Base-by-base conservation (phyloP, 2,888 invertebrate genomes). In the Ctena decussata region DNA sequence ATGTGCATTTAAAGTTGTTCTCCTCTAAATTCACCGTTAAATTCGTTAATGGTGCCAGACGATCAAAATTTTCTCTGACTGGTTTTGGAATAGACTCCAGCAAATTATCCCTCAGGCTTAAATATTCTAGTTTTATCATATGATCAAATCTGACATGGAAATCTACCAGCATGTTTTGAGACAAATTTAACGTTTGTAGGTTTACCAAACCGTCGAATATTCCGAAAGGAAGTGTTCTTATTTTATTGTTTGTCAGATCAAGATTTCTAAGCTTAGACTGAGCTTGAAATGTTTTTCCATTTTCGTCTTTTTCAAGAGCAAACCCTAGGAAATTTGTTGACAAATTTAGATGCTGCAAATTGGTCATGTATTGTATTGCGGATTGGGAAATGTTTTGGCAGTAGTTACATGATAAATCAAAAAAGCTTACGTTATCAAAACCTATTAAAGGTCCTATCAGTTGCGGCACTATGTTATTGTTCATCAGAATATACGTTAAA, bases 251-350 rank as follows among this genome's bases (percentile, higher is more conserved):
- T n/a, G 82, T 69, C 15, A 87, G 32, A 15, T 74, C 15, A 21
- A 87, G 44, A 8, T 49, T 21, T 46, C 46, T 24, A 1, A 87
- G 60, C 21, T 73, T 79, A 18, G 12, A 27, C 32, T 76, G 71
- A n/a, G 65, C 35, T n/a, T 30, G 46, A 49, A 87, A 87, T 27
- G 81, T 81, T 18, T 46, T 72, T 0, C 87, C 87, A n/a, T 80
- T 24, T 0, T 30, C 24, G 27, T 87, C 87, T 3, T 44, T 49
- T 2, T 72, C 21, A 2, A 87, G 49, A 12, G 73, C 46, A 11
- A 37, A 3, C 11, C 46, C 79, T 2, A 88, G 69, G 15, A 70
- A 84, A 57, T 88, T 88, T 12, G 69, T 69, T 1, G 76, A 57
- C 12, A 82, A n/a, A 37, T 82, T 77, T 30, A 88, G 41, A 6